phyloP scores from a whole-genome alignment of 2,113 vertebrate genomes.

The Callaeas wilsoni region DNA sequence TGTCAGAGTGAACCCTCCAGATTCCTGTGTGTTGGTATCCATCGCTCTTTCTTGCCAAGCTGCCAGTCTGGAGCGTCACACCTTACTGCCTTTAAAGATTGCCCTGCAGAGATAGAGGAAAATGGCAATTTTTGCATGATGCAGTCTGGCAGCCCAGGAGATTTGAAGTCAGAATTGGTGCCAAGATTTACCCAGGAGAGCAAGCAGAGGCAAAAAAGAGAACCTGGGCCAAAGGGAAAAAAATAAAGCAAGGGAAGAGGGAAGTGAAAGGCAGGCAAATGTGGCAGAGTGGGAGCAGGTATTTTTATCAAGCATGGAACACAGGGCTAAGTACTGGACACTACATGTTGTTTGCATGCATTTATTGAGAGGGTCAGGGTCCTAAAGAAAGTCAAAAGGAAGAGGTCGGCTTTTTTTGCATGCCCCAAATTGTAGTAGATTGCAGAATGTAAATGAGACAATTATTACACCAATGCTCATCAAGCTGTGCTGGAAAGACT shows the following conservation, averaged over 20 bases:
- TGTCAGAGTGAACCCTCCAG: slow-evolving; percentile 78
- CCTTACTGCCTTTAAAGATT: slow-evolving; percentile 99
- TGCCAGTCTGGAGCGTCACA: slow-evolving; percentile 99
- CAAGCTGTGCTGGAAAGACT: slow-evolving; percentile 99
- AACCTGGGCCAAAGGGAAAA: slow-evolving; percentile 73
- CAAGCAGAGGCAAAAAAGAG: slow-evolving; percentile 78
- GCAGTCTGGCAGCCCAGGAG: slow-evolving; percentile 96
- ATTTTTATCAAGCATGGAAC: slow-evolving; percentile 12
- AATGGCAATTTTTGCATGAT: slow-evolving; percentile 89
- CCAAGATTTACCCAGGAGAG: slow-evolving; percentile 98
- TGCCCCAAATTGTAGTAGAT: slow-evolving; percentile 95
- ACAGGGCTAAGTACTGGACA: slow-evolving; percentile 35
- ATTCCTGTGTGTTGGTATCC: slow-evolving; percentile 92
- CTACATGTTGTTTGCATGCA: slow-evolving; percentile 26
- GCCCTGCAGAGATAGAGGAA: slow-evolving; percentile 97
- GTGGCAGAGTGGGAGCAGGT: slow-evolving; percentile 7
- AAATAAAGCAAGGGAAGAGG: slow-evolving; percentile 1
- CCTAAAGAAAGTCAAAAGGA: slow-evolving; percentile 77
- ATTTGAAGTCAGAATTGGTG: slow-evolving; percentile 96
- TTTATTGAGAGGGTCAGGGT: slow-evolving; percentile 55
- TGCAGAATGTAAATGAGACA: slow-evolving; percentile 99
- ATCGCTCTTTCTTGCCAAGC: slow-evolving; percentile 91
- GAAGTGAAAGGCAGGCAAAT: neutral
- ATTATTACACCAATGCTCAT: slow-evolving; percentile 99
- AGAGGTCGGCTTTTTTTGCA: slow-evolving; percentile 72